phyloP scores from a whole-genome alignment of 2,797 vertebrate genomes.

The Melanotaenia nigrans region DNA sequence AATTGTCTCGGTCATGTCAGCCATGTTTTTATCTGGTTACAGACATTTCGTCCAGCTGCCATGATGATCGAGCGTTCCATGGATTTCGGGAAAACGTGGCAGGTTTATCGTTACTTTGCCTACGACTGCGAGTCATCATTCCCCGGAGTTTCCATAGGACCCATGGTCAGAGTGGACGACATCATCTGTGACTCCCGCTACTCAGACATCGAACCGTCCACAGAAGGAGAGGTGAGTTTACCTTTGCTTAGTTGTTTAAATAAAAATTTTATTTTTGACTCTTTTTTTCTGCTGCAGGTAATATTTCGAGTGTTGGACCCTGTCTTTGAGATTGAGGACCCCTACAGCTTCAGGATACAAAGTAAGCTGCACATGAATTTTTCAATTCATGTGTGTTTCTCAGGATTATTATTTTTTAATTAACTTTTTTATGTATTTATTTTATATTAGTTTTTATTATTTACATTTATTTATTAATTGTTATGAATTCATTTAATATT shows the following conservation, averaged over 20 bases:
- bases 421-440: too few species aligned
- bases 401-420: too few species aligned
- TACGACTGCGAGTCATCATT: conserved; percentile 89
- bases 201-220: conserved; percentile 95
- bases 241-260: background rate
- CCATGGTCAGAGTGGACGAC: conserved; percentile 92
- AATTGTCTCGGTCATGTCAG: background rate
- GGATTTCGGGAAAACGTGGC: conserved; percentile 92
- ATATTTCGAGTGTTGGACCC: conserved; percentile 83
- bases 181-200: conserved; percentile 95
- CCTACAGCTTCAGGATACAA: conserved; percentile 81
- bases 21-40: background rate
- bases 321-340: conserved; percentile 78
- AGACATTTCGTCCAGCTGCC: conserved; percentile 96
- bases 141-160: conserved; percentile 85
- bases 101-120: conserved; percentile 94
- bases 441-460: too few species aligned
- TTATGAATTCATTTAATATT: too few species aligned
- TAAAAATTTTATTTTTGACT: background rate
- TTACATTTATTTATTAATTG: too few species aligned
- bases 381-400: too few species aligned
- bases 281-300: conserved; percentile 59
- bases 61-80: conserved; percentile 97
- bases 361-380: conserved; percentile 66
- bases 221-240: conserved; percentile 90